A percentile compares a stretch with the other conserved stretches of the same genome.
Evolutionary conservation across 2,797 vertebrate species (phyloP).

Genomic region (Sparidentex hasta): DNA sequence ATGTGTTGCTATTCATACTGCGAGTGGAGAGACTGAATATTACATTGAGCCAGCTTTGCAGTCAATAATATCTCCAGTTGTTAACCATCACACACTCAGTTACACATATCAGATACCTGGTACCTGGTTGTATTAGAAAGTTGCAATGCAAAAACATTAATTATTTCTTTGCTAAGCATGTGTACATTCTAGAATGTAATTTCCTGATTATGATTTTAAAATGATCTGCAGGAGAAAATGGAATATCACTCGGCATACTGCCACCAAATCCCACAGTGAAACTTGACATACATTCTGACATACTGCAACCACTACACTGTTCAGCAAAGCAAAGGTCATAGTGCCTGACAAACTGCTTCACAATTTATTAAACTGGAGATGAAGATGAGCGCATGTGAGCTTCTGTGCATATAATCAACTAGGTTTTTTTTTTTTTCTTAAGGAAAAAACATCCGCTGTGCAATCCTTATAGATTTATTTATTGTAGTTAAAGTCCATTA

Average conservation of each 20-base stretch:
- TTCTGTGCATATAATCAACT: neutral
- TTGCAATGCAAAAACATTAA: neutral
- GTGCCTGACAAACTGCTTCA: neutral
- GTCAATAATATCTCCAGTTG: slow-evolving; percentile 28
- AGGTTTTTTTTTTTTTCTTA: neutral
- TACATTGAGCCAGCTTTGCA: slow-evolving; percentile 23
- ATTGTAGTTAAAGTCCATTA: too few species aligned
- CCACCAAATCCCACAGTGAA: neutral
- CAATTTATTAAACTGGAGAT: neutral
- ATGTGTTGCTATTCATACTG: slow-evolving; percentile 40
- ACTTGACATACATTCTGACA: neutral
- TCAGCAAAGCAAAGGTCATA: slow-evolving; percentile 1
- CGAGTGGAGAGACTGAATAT: slow-evolving; percentile 31
- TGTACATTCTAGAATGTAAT: neutral
- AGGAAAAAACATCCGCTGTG: too few species aligned
- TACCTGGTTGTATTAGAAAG: neutral
- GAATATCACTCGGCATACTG: neutral
- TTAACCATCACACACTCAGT: too few species aligned
- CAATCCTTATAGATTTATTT: too few species aligned
- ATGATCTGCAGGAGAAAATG: neutral
- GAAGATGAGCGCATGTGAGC: neutral
- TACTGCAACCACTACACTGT: neutral
- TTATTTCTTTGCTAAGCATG: neutral
- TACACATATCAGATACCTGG: neutral
- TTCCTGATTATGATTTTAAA: neutral